Conservation (phyloP, 1,140 invertebrate species). For the Diplogasteroides magnus region DNA sequence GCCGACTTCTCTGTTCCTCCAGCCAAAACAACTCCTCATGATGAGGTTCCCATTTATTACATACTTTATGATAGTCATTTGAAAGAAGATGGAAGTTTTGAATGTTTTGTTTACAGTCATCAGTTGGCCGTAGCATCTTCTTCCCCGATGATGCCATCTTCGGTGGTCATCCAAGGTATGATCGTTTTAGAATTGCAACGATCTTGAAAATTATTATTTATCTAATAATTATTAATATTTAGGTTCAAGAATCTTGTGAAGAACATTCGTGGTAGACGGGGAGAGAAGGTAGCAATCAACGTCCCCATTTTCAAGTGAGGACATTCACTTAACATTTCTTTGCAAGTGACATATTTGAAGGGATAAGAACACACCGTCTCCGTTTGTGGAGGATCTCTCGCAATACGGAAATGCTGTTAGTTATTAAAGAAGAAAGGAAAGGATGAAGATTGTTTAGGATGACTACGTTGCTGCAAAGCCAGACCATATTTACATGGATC, state of each 20-base stretch:
- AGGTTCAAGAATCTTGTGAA: conserved; percentile 74
- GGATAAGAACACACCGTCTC: conserved; percentile 72
- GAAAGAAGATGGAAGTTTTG: too few relatives aligned
- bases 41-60: conserved; percentile 68
- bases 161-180: conserved; percentile 85
- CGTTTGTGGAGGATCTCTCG: conserved; percentile 58
- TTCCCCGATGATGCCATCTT: conserved; percentile 92
- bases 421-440: conserved; percentile 49
- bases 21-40: conserved; percentile 66
- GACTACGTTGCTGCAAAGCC: conserved; percentile 41
- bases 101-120: too few relatives aligned
- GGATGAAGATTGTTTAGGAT: conserved; percentile 54
- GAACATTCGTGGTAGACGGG: conserved; percentile 83
- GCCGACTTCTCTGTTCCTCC: conserved; percentile 80
- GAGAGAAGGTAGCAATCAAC: conserved; percentile 91
- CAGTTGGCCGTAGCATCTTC: conserved; percentile 74
- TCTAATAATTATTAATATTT: too few relatives aligned
- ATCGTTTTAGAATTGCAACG: conserved; percentile 2
- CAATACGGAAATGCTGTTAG: background rate
- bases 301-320: conserved; percentile 73
- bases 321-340: background rate
- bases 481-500: conserved; percentile 91
- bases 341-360: background rate
- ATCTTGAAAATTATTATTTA: conserved; percentile 12
- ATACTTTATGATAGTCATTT: too few relatives aligned